Percentiles rank a stretch among this genome's conserved stretches.
These are phyloP conservation scores for Agrilus cyanescens DNA, from an alignment of 2,888 invertebrate genomes.

Conservation along the genomic window DNA sequence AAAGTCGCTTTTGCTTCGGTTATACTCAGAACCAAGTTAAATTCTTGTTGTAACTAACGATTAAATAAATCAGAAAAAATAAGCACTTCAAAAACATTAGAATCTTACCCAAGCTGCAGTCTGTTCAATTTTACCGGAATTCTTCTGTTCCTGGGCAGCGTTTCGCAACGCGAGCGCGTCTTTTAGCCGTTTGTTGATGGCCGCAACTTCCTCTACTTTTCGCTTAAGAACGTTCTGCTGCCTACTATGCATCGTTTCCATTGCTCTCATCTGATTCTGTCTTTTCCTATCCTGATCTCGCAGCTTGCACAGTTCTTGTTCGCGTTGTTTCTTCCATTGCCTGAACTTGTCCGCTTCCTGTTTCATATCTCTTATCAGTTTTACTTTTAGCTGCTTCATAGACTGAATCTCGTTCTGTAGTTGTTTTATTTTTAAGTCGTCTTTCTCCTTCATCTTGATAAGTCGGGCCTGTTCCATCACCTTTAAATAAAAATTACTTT, in stretches of 20 bases:
- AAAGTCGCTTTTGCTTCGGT: constrained; percentile 69
- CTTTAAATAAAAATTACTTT: constrained; percentile 8
- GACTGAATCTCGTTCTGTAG: constrained; percentile 60
- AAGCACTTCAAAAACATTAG: neutral
- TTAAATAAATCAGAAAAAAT: no score
- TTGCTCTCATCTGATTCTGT: constrained; percentile 65
- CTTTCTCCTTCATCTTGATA: constrained; percentile 67
- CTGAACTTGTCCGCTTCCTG: constrained; percentile 74
- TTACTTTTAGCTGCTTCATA: constrained; percentile 74
- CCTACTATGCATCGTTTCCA: constrained; percentile 65
- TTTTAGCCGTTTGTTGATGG: constrained; percentile 73
- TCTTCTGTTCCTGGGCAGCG: constrained; percentile 40
- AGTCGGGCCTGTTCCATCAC: constrained; percentile 35
- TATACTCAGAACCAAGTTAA: constrained; percentile 66
- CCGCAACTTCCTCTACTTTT: constrained; percentile 80
- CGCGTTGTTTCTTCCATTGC: constrained; percentile 67
- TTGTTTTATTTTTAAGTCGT: constrained; percentile 62
- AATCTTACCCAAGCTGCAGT: constrained; percentile 28
- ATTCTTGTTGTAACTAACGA: constrained; percentile 57
- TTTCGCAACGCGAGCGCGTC: constrained; percentile 54
- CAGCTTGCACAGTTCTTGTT: constrained; percentile 65
- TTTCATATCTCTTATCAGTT: constrained; percentile 54
- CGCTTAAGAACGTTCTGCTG: constrained; percentile 76
- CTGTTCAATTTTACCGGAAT: constrained; percentile 27
- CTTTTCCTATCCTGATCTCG: constrained; percentile 73